Conservation (phyloP, 2,113 vertebrate genomes). For the Rhinolophus sinicus region DNA sequence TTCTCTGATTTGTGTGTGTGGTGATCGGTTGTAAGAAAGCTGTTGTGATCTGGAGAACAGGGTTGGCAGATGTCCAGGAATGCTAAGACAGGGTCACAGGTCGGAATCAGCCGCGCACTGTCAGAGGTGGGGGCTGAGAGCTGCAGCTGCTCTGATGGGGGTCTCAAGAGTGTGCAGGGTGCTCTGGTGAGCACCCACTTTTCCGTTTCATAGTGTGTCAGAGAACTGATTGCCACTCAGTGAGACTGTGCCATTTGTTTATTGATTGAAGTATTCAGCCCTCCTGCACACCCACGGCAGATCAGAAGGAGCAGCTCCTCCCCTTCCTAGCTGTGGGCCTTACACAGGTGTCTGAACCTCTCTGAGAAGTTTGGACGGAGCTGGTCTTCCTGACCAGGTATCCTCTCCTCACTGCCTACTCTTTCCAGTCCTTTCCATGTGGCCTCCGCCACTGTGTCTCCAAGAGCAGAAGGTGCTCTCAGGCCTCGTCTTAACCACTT, state of each 20-base stretch:
- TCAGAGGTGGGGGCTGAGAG: not conserved
- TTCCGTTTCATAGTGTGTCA: not conserved
- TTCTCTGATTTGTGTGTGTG: not conserved
- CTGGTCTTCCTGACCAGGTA: not conserved
- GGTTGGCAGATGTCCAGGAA: not conserved
- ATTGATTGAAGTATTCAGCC: not conserved
- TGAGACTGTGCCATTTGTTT: not conserved
- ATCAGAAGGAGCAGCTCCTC: too few relatives aligned
- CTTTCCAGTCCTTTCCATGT: not conserved
- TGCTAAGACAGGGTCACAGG: not conserved
- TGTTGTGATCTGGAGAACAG: not conserved
- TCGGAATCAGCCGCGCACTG: rapidly evolving
- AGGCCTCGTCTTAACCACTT: not conserved
- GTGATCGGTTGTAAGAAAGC: not conserved
- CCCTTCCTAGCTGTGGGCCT: not conserved
- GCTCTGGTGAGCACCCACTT: not conserved
- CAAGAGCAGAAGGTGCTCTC: not conserved
- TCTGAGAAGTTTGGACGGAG: not conserved
- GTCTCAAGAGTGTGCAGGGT: not conserved
- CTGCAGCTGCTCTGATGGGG: not conserved
- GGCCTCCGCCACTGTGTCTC: not conserved
- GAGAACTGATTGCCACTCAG: not conserved
- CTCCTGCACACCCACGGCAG: not conserved
- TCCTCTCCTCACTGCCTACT: not conserved
- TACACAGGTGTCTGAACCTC: not conserved